Evolutionary conservation across 2,113 vertebrate species (phyloP).

Genomic region (Pomatostomus ruficeps): DNA sequence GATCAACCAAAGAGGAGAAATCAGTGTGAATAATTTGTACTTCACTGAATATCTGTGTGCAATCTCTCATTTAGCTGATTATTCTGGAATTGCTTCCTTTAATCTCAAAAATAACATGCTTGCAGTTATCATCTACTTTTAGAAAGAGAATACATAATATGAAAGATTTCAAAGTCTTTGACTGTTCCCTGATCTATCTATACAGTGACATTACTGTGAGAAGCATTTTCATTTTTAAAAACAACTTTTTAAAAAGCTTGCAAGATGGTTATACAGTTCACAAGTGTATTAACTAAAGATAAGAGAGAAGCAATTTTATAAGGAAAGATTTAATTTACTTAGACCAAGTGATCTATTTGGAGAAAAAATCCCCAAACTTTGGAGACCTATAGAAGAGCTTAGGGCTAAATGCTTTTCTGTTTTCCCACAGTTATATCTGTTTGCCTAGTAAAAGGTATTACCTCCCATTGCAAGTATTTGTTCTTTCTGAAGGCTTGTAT

Average conservation of each 20-base stretch:
- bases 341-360: neutral
- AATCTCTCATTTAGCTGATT: neutral
- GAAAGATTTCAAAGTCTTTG: neutral
- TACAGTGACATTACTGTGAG: neutral
- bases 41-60: neutral
- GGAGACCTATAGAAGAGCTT: neutral
- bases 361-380: neutral
- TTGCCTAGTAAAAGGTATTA: neutral
- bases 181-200: neutral
- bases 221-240: neutral
- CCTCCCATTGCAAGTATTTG: neutral
- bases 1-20: neutral
- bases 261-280: neutral
- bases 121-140: neutral
- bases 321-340: neutral
- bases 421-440: neutral
- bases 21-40: neutral
- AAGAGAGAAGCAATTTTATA: neutral
- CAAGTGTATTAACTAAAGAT: neutral
- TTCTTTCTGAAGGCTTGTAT: neutral
- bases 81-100: neutral
- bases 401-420: neutral
- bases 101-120: neutral
- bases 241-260: neutral
- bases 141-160: neutral